phyloP scores from a whole-genome alignment of 2,113 vertebrate genomes.

The Gambusia affinis region DNA sequence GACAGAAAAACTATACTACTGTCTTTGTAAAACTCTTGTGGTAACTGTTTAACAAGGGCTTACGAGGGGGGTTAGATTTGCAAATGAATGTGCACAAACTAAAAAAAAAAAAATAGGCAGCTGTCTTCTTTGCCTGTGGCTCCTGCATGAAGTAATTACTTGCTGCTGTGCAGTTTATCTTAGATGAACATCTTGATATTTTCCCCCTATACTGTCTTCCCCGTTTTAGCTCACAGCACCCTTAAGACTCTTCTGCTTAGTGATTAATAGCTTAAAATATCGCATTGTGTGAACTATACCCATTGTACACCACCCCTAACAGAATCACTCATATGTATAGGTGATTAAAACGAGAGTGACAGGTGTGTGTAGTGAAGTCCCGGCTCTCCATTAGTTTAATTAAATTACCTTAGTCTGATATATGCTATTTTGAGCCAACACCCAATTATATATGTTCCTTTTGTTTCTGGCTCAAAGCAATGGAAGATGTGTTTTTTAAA shows the following conservation, averaged over 20 bases:
- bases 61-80: background rate
- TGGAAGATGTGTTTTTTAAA: slow-evolving; percentile 55
- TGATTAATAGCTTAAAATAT: slow-evolving; percentile 57
- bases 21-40: background rate
- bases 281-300: slow-evolving; percentile 43
- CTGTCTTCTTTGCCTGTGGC: slow-evolving; percentile 44
- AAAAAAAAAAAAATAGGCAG: slow-evolving; percentile 14
- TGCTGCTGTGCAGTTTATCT: slow-evolving; percentile 44
- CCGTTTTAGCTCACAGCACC: slow-evolving; percentile 18
- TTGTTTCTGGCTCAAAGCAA: slow-evolving; percentile 61
- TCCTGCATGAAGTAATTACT: slow-evolving; percentile 29
- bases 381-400: slow-evolving; percentile 67
- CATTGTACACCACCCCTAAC: slow-evolving; percentile 33
- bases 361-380: slow-evolving; percentile 43
- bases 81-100: slow-evolving; percentile 5
- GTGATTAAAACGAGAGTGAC: slow-evolving; percentile 67
- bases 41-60: slow-evolving; percentile 1
- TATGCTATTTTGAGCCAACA: slow-evolving; percentile 57
- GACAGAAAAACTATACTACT: background rate
- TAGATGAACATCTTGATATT: slow-evolving; percentile 60
- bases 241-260: slow-evolving; percentile 21
- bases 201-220: slow-evolving; percentile 19
- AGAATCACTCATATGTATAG: slow-evolving; percentile 43
- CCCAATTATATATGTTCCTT: slow-evolving; percentile 62
- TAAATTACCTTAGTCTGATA: slow-evolving; percentile 70